phyloP scores from a whole-genome alignment of 2,888 invertebrate species.

The Creontiades dilutus region DNA sequence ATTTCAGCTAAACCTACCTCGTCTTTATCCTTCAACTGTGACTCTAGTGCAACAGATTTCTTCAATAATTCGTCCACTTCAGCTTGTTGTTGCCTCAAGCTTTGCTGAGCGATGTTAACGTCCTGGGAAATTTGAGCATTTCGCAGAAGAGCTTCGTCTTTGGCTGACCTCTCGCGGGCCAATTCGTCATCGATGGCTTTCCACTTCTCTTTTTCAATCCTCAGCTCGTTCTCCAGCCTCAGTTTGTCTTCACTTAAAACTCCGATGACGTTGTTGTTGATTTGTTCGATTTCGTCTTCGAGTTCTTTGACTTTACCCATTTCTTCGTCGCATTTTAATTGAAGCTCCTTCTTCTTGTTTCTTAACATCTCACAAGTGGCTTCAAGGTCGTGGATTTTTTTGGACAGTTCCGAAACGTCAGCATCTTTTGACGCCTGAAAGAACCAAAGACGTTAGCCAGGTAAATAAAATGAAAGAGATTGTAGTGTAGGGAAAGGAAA shows the following conservation, averaged over 20 bases:
- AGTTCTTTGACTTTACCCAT: conserved; percentile 62
- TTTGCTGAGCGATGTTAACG: conserved; percentile 87
- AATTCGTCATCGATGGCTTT: conserved; percentile 64
- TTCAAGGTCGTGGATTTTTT: conserved; percentile 65
- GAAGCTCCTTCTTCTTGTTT: conserved; percentile 64
- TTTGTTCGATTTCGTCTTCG: conserved; percentile 75
- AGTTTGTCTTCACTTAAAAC: conserved; percentile 61
- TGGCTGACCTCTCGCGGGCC: conserved; percentile 84
- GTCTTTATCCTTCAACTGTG: conserved; percentile 81
- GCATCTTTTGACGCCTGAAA: conserved; percentile 67
- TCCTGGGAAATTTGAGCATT: conserved; percentile 91
- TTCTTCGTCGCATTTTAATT: conserved; percentile 57
- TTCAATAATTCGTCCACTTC: conserved; percentile 83
- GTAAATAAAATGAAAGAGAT: not conserved
- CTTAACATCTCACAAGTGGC: conserved; percentile 45
- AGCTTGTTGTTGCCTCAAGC: conserved; percentile 84
- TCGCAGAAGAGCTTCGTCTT: conserved; percentile 86
- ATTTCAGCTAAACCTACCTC: conserved; percentile 76
- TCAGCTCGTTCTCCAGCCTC: conserved; percentile 70
- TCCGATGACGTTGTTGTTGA: conserved; percentile 54
- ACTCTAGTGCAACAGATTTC: conserved; percentile 82
- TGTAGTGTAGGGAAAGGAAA: not conserved
- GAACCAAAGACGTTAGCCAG: not conserved
- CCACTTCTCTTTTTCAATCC: conserved; percentile 71
- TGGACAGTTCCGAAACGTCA: conserved; percentile 62